These are phyloP conservation scores for Mormyrus proboscirostris DNA, from an alignment of 2,797 vertebrate genomes.

Conservation along the genomic window DNA sequence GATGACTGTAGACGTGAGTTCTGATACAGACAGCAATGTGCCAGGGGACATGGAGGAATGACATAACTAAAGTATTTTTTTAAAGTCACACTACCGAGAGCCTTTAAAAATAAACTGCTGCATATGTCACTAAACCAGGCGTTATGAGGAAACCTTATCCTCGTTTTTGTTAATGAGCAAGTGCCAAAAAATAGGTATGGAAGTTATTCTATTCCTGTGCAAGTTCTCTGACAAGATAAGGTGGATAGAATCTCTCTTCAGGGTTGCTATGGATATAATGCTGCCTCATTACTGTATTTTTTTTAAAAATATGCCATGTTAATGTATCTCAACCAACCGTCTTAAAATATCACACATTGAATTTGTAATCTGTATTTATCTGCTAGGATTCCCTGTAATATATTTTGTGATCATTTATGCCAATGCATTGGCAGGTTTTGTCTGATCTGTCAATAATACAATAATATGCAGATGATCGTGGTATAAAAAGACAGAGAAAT, in stretches of 20 bases:
- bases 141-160: background rate
- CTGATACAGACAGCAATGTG: background rate
- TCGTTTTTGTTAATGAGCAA: background rate
- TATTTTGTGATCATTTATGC: background rate
- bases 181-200: background rate
- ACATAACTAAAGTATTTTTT: background rate
- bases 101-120: background rate
- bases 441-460: background rate
- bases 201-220: background rate
- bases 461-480: background rate
- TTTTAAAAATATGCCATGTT: background rate
- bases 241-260: background rate
- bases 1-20: constrained; percentile 51
- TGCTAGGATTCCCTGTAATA: background rate
- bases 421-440: background rate
- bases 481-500: background rate
- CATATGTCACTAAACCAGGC: background rate
- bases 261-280: background rate
- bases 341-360: background rate
- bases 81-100: background rate
- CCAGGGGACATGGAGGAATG: background rate
- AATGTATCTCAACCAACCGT: background rate
- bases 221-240: background rate
- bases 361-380: background rate
- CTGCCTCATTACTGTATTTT: background rate